phyloP scores from a whole-genome alignment of 2,113 vertebrate species.

The Anhinga rufa region DNA sequence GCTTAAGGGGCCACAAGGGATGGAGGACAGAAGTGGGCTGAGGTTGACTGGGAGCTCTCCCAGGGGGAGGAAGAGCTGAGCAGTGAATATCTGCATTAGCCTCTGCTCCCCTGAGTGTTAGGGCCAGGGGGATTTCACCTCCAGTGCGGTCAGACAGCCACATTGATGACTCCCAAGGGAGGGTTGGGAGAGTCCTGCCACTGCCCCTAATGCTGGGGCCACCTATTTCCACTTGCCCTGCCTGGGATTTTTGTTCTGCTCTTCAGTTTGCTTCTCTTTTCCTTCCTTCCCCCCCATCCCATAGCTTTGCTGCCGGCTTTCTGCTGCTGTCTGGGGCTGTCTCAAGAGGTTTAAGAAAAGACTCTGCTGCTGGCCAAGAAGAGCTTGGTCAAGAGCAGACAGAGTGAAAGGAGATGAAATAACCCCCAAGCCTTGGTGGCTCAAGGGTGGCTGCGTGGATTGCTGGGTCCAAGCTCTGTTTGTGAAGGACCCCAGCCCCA shows the following conservation, averaged over 20 bases:
- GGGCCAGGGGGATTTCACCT: neutral
- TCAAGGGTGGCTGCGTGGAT: rapidly evolving
- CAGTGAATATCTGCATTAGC: neutral
- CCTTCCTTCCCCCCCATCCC: neutral
- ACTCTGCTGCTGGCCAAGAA: neutral
- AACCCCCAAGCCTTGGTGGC: neutral
- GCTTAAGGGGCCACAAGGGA: neutral
- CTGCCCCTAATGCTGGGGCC: no score
- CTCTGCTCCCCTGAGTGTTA: neutral
- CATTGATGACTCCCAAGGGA: neutral
- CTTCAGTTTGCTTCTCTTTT: neutral
- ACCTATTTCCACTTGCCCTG: neutral
- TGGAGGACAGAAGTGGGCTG: neutral
- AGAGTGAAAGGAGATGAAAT: neutral
- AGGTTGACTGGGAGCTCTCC: neutral
- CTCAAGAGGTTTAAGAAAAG: neutral
- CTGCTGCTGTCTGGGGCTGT: neutral
- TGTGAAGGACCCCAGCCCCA: neutral
- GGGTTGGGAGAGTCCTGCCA: neutral
- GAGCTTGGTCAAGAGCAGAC: neutral
- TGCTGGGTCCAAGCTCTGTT: neutral
- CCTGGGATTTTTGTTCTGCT: neutral
- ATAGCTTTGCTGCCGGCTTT: neutral
- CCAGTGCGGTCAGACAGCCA: neutral
- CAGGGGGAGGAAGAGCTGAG: neutral